A percentile compares a stretch with the other conserved stretches of the same genome.
phyloP scores from a whole-genome alignment of 2,113 vertebrate species.

The Hyperoodon ampullatus region DNA sequence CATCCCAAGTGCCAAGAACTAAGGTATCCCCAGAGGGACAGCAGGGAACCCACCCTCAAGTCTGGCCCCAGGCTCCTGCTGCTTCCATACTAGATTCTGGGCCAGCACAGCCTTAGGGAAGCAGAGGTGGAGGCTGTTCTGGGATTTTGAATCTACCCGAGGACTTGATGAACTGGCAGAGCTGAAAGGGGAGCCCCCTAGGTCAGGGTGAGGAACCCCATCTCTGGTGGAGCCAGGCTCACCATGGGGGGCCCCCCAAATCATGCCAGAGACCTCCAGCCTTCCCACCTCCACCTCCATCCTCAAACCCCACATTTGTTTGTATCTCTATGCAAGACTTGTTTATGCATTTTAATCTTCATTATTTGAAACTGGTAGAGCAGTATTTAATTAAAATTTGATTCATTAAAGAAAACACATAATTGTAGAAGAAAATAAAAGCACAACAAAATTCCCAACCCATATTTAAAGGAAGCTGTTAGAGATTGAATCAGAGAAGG shows the following conservation, averaged over 20 bases:
- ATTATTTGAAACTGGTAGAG: slow-evolving; percentile 58
- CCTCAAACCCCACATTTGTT: not conserved
- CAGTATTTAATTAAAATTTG: slow-evolving; percentile 75
- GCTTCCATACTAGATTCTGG: not conserved
- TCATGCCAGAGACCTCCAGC: not conserved
- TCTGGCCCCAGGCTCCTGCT: not conserved
- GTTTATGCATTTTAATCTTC: slow-evolving; percentile 65
- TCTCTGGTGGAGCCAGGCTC: not conserved
- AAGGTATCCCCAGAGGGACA: not conserved
- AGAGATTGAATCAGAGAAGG: not conserved
- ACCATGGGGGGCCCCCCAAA: not conserved
- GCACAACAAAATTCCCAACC: slow-evolving; percentile 50
- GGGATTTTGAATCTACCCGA: not conserved
- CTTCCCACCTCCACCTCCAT: not conserved
- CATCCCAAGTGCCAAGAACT: not conserved
- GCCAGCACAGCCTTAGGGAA: not conserved
- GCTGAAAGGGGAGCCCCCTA: not conserved
- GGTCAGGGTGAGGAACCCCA: not conserved
- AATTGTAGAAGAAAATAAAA: slow-evolving; percentile 72
- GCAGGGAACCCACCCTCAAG: not conserved
- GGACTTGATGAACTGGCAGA: not conserved
- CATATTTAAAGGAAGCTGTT: not conserved
- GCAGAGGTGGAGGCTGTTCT: not conserved
- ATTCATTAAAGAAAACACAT: slow-evolving; percentile 72
- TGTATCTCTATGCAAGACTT: slow-evolving; percentile 5